phyloP scores from a whole-genome alignment of 2,797 vertebrate species.

The Microctenopoma stevenorrisi region DNA sequence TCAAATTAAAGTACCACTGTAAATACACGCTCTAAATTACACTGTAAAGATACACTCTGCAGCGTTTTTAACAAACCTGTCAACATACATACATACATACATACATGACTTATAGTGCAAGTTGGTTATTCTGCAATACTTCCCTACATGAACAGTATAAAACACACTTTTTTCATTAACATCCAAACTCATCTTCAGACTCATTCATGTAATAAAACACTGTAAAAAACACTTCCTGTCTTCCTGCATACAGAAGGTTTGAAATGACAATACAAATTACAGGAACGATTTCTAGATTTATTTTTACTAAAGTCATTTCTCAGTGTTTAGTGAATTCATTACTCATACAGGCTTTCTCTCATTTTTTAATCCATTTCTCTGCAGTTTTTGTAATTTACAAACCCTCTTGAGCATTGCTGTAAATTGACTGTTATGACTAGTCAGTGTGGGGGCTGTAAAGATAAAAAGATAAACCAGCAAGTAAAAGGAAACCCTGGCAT shows the following conservation, averaged over 20 bases:
- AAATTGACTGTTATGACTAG: conserved; percentile 54
- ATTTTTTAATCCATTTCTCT: conserved; percentile 31
- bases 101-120: too few relatives aligned
- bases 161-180: too few relatives aligned
- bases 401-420: conserved; percentile 41
- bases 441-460: conserved; percentile 27
- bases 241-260: not conserved
- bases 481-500: conserved; percentile 21
- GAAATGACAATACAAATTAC: not conserved
- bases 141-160: too few relatives aligned
- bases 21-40: too few relatives aligned
- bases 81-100: too few relatives aligned
- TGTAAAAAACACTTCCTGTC: too few relatives aligned
- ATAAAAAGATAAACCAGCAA: conserved; percentile 53
- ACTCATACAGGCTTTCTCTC: conserved; percentile 32
- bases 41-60: too few relatives aligned
- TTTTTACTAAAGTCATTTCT: conserved; percentile 20
- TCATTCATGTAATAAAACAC: too few relatives aligned
- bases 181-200: too few relatives aligned
- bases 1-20: too few relatives aligned
- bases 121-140: too few relatives aligned
- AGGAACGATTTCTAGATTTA: not conserved
- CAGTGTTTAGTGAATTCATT: conserved; percentile 33
- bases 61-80: too few relatives aligned
- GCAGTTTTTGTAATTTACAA: conserved; percentile 38